A percentile compares a stretch with the other conserved stretches of the same genome.
Evolutionary conservation across 2,888 invertebrate genomes (phyloP).

Genomic region (Perdita meconis): DNA sequence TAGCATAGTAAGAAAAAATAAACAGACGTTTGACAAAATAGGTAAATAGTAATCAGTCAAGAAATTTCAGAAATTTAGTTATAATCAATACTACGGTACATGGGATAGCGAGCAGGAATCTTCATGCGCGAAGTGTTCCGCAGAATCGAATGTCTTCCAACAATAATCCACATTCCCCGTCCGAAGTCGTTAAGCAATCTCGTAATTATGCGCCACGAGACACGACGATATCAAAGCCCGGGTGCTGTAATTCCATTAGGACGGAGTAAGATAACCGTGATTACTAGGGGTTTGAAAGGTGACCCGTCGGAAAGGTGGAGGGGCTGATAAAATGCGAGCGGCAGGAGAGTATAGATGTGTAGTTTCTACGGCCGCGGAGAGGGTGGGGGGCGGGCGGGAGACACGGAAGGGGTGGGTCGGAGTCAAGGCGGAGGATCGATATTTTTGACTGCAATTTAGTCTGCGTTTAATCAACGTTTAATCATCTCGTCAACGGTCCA

Average conservation of each 20-base stretch:
- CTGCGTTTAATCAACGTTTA: slow-evolving; percentile 82
- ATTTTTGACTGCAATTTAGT: slow-evolving; percentile 81
- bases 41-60: too few species aligned
- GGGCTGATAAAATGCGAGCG: slow-evolving; percentile 46
- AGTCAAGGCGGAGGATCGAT: slow-evolving; percentile 74
- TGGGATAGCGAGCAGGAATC: neutral
- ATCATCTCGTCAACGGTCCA: slow-evolving; percentile 80
- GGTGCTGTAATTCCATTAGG: slow-evolving; percentile 74
- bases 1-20: too few species aligned
- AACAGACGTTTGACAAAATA: too few species aligned
- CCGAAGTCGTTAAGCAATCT: slow-evolving; percentile 62
- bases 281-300: slow-evolving; percentile 65
- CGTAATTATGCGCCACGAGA: slow-evolving; percentile 67
- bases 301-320: slow-evolving; percentile 47
- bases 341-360: slow-evolving; percentile 29
- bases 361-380: slow-evolving; percentile 19
- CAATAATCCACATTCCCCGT: slow-evolving; percentile 33
- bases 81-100: neutral
- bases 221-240: slow-evolving; percentile 67
- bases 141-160: neutral
- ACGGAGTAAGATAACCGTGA: slow-evolving; percentile 73
- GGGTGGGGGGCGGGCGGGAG: neutral
- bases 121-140: slow-evolving; percentile 4
- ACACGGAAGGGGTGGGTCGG: slow-evolving; percentile 27
- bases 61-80: neutral